A percentile compares a stretch with the other conserved stretches of the same genome.
Conservation (phyloP, 2,888 invertebrate genomes). For the Perizoma affinitatum region DNA sequence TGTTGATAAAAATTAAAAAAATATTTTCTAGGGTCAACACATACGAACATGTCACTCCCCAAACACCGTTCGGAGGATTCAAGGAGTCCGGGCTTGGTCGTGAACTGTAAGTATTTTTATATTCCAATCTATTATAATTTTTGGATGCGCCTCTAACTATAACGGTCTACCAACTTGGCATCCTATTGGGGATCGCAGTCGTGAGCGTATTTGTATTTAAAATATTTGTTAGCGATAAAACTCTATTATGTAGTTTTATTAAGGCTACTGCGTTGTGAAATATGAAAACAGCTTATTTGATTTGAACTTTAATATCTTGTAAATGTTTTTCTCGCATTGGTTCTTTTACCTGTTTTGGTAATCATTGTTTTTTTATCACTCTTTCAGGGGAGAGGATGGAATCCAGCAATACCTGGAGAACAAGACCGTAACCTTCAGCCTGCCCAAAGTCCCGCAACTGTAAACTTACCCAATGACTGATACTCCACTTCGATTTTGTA, state of each 20-base stretch:
- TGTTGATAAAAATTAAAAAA: background rate
- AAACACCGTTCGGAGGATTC: slow-evolving; percentile 95
- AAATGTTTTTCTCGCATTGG: too few species aligned
- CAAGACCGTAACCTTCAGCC: slow-evolving; percentile 89
- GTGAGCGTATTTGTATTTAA: too few species aligned
- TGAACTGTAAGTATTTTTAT: slow-evolving; percentile 84
- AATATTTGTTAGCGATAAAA: too few species aligned
- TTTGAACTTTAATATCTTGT: too few species aligned
- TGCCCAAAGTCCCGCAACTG: slow-evolving; percentile 78
- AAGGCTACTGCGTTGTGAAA: too few species aligned
- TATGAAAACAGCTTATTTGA: too few species aligned
- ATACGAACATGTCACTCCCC: slow-evolving; percentile 87
- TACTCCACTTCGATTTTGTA: slow-evolving; percentile 10
- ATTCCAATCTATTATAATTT: too few species aligned
- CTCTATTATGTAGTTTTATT: too few species aligned
- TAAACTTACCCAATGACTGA: slow-evolving; percentile 43
- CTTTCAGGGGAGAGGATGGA: slow-evolving; percentile 90
- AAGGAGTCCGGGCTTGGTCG: slow-evolving; percentile 94
- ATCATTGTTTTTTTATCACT: background rate
- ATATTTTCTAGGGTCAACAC: slow-evolving; percentile 86
- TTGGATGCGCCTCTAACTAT: too few species aligned
- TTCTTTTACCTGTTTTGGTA: too few species aligned
- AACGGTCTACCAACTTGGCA: too few species aligned
- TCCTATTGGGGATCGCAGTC: too few species aligned
- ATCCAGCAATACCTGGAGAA: slow-evolving; percentile 90